Evolutionary conservation across 2,888 invertebrate genomes (phyloP).

Genomic region (Hypomecis punctinalis): DNA sequence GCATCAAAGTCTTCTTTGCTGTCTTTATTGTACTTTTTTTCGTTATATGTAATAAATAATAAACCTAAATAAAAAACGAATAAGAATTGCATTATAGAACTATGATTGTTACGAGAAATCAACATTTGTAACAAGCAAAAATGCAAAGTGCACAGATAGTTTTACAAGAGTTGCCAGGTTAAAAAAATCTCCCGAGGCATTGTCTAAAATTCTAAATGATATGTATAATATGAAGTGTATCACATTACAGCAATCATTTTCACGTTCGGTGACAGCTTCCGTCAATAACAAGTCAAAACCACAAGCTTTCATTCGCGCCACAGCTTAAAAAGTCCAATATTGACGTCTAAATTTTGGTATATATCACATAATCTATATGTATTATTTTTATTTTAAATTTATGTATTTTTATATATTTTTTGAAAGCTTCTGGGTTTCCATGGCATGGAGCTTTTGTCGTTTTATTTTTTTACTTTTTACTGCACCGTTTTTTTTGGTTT

Average conservation of each 20-base stretch:
- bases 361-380: conserved; percentile 40
- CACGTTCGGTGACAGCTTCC: conserved; percentile 43
- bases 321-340: conserved; percentile 76
- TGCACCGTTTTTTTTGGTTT: conserved; percentile 49
- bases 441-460: conserved; percentile 63
- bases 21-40: neutral
- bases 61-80: no score
- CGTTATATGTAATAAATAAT: no score
- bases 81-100: no score
- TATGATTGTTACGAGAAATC: no score
- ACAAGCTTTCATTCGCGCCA: conserved; percentile 77
- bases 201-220: conserved; percentile 16
- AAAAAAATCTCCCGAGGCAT: conserved; percentile 20
- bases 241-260: conserved; percentile 25
- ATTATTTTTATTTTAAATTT: conserved; percentile 4
- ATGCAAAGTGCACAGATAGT: no score
- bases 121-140: no score
- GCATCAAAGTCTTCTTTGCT: no score
- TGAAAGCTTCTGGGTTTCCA: conserved; percentile 82
- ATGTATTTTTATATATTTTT: conserved; percentile 35
- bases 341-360: conserved; percentile 59
- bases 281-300: conserved; percentile 56
- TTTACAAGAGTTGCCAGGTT: neutral
- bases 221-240: conserved; percentile 13
- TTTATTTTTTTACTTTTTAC: conserved; percentile 11